A percentile compares a stretch with the other conserved stretches of the same genome.
These are phyloP conservation scores for Blastomussa wellsi DNA, from an alignment of 92 coral and sea anemone genomes.

Conservation along the genomic window DNA sequence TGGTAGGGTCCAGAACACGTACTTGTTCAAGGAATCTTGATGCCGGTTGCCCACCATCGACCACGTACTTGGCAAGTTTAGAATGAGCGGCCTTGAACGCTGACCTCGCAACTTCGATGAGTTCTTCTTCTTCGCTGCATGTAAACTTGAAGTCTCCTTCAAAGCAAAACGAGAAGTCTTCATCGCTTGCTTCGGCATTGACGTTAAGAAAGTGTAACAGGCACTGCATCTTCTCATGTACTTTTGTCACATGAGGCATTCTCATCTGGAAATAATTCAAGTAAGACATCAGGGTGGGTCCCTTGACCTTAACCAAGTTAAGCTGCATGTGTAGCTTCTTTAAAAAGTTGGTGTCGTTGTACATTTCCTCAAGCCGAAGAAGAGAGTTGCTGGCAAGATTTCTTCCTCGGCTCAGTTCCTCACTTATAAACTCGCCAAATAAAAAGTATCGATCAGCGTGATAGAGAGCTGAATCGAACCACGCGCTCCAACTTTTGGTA, in stretches of 20 bases:
- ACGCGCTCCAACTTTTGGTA: constrained; percentile 61
- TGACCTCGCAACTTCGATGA: constrained; percentile 17
- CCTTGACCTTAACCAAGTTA: constrained; percentile 30
- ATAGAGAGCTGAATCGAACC: constrained; percentile 54
- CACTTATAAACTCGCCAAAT: constrained; percentile 35
- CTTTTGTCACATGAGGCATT: constrained; percentile 53
- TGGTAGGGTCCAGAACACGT: constrained; percentile 49
- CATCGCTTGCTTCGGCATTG: constrained; percentile 32
- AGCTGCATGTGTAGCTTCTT: constrained; percentile 47
- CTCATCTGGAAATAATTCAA: constrained; percentile 36
- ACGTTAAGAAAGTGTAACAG: constrained; percentile 35
- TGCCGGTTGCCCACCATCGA: constrained; percentile 68
- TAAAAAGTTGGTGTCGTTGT: constrained; percentile 28
- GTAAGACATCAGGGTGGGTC: constrained; percentile 26
- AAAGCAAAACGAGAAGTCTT: constrained; percentile 51
- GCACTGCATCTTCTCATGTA: constrained; percentile 46
- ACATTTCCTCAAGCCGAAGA: constrained; percentile 45
- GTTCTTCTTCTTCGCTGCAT: constrained; percentile 30
- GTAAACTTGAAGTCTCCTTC: constrained; percentile 24
- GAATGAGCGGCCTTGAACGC: constrained; percentile 49
- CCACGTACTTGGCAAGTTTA: constrained; percentile 55
- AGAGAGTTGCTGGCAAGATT: constrained; percentile 48
- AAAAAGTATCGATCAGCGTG: constrained; percentile 45
- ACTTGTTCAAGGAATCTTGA: constrained; percentile 48
- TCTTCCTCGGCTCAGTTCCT: constrained; percentile 30